phyloP scores from a whole-genome alignment of 1,140 invertebrate species.

The Xylocopa sonorina region DNA sequence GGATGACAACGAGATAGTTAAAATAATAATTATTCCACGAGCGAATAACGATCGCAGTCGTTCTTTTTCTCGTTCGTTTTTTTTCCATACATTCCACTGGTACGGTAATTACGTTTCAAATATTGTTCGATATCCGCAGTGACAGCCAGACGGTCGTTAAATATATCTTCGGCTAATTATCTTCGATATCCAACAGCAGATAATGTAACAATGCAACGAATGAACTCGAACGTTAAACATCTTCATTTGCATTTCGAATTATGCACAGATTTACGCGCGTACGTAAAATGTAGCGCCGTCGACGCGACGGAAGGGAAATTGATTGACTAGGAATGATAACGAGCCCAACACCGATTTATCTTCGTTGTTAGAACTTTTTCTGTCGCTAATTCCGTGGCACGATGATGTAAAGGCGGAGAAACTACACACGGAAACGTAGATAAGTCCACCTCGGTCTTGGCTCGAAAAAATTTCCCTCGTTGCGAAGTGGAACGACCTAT shows the following conservation, averaged over 20 bases:
- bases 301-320: not conserved
- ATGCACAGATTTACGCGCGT: slow-evolving; percentile 22
- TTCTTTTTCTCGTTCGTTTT: not conserved
- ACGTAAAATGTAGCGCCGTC: not conserved
- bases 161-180: slow-evolving; percentile 2
- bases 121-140: not conserved
- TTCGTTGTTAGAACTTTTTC: too few species aligned
- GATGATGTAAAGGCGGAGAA: not conserved
- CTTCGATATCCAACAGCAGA: not conserved
- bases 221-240: slow-evolving; percentile 42
- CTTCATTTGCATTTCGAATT: slow-evolving; percentile 42
- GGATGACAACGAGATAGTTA: not conserved
- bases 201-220: slow-evolving; percentile 8
- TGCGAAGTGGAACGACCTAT: not conserved
- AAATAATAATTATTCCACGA: not conserved
- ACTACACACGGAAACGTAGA: not conserved
- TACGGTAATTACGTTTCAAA: not conserved
- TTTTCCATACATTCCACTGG: too few species aligned
- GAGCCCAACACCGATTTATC: not conserved
- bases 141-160: not conserved
- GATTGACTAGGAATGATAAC: not conserved
- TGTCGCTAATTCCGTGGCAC: not conserved
- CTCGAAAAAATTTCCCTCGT: not conserved
- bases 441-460: not conserved
- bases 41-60: not conserved